These are phyloP conservation scores for Drosophila atripex DNA, from an alignment of 2,888 invertebrate species.

Conservation along the genomic window DNA sequence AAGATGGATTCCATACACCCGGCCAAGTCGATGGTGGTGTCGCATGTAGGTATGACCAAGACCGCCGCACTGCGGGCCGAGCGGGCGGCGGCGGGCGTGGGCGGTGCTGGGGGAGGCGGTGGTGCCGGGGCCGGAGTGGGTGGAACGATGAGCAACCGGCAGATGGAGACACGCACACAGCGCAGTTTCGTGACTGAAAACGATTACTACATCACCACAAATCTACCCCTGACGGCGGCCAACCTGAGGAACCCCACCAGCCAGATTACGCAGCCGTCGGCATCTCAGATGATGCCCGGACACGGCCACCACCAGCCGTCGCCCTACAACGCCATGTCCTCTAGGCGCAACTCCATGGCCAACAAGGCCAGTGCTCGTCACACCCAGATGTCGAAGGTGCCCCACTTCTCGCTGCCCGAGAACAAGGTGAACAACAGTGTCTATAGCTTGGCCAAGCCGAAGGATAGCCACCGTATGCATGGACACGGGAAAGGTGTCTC, in stretches of 20 bases:
- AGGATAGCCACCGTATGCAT: conserved; percentile 20
- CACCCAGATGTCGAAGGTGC: conserved; percentile 36
- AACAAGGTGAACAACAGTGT: conserved; percentile 22
- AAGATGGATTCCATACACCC: conserved; percentile 64
- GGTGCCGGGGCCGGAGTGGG: conserved; percentile 9
- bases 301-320: conserved; percentile 25
- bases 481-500: conserved; percentile 38
- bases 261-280: conserved; percentile 14
- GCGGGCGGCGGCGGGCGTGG: conserved; percentile 10
- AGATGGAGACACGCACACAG: conserved; percentile 56
- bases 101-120: conserved; percentile 6
- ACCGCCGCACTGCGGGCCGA: conserved; percentile 55
- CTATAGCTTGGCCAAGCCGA: conserved; percentile 20
- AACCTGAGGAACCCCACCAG: conserved; percentile 45
- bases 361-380: conserved; percentile 50
- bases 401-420: conserved; percentile 46
- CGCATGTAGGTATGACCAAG: conserved; percentile 52
- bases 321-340: conserved; percentile 42
- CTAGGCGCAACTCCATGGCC: conserved; percentile 39
- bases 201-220: conserved; percentile 68
- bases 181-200: conserved; percentile 66
- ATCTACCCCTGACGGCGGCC: conserved; percentile 55
- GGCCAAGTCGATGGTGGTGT: conserved; percentile 47
- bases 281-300: conserved; percentile 29
- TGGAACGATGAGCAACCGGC: conserved; percentile 44